Percentiles rank a stretch among this genome's conserved stretches.
Evolutionary conservation across 37 sponge, comb jelly and placozoan genomes (phyloP).

Genomic region (Chondrilla cf. caribensis): DNA sequence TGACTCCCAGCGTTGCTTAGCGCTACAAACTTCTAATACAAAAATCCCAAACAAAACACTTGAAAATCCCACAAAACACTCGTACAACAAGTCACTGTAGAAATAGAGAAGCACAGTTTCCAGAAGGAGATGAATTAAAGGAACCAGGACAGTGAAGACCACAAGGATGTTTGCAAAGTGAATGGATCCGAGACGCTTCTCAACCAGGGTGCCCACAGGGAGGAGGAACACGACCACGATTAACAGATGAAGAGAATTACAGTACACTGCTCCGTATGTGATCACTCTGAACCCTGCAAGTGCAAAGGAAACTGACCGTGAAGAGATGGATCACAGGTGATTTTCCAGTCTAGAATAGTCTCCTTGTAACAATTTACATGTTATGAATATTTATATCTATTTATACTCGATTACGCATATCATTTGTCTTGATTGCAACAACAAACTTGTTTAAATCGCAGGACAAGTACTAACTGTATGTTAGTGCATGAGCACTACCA

Average conservation of each 20-base stretch:
- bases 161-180: neutral
- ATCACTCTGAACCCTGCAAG: slow-evolving; percentile 19
- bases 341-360: too few species aligned
- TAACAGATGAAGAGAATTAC: neutral
- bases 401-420: too few species aligned
- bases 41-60: neutral
- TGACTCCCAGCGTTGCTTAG: slow-evolving; percentile 23
- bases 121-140: neutral
- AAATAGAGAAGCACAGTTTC: slow-evolving; percentile 12
- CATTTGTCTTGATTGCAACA: too few species aligned
- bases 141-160: neutral
- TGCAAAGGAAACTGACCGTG: neutral
- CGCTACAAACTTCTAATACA: slow-evolving; percentile 12
- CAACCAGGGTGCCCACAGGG: neutral
- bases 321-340: too few species aligned
- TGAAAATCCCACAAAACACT: slow-evolving; percentile 14
- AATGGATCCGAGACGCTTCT: neutral
- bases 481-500: too few species aligned
- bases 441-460: too few species aligned
- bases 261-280: neutral
- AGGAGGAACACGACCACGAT: neutral
- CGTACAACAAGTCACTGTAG: slow-evolving; percentile 1
- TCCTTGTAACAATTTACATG: too few species aligned
- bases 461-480: too few species aligned
- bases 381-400: too few species aligned